Base-by-base conservation (phyloP, 2,797 vertebrate species). In the Enteromius radiatus region DNA sequence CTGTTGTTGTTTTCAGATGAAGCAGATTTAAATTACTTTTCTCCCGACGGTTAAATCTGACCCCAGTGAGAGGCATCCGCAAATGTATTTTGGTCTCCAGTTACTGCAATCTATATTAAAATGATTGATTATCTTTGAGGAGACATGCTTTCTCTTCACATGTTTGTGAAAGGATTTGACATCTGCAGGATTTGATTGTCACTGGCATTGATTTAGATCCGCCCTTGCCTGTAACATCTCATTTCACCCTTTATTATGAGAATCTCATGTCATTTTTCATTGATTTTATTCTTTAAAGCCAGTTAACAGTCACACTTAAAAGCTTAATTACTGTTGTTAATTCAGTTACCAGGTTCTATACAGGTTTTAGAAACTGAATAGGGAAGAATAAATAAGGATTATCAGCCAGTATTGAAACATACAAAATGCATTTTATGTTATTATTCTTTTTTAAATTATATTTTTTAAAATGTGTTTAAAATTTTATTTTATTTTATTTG, bases 1-100 rank as follows among this genome's bases (percentile, higher is more conserved):
- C 47, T 81, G 67, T 43, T 67, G 69, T 45, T 78, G 23, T 54
- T 59, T 75, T 79, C 23, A 52, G 26, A 78, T 59, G n/a, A 38
- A 79, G n/a, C 21, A 2, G 77, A 69, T 75, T 61, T 52, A 75
- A 82, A 79, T 67, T 19, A 76, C 64, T 77, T 81, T 70, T 81
- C 56, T 64, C 54, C 26, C 64, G 36, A 67, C 63, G 3, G 28
- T 52, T 14, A 67, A 19, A 52, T 45, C 43, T 65, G 5, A 77
- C 19, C 9, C 5, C 26, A 33, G 26, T 43, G 56, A 56, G 26
- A 63, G 5, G 41, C 26, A 47, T 77, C 28, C 19, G 5, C 76
- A 47, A 49, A 49, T 49, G 12, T 28, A 45, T 47, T n/a, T 49
- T 11, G 12, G 8, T 23, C 26, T 64, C 17, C 2, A 0, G 9